These are phyloP conservation scores for Dendrolimus kikuchii DNA, from an alignment of 1,140 invertebrate species.

Conservation along the genomic window DNA sequence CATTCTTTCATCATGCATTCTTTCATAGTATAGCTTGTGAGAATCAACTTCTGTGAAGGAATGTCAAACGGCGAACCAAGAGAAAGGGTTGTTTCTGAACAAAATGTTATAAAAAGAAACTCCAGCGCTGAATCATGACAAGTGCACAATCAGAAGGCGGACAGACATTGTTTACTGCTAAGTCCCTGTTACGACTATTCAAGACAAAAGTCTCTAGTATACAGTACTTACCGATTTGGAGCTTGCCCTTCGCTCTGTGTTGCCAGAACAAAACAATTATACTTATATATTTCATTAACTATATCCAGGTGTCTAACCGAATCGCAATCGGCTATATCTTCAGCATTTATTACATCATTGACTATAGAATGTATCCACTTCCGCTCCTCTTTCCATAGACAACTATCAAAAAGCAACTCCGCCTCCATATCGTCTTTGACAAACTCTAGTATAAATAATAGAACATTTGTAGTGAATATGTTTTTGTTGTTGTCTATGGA, in stretches of 20 bases:
- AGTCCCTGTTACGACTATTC: too few species aligned
- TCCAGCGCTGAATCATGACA: too few species aligned
- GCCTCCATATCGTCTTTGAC: conserved; percentile 28
- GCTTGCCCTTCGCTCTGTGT: conserved; percentile 21
- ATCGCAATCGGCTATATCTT: conserved; percentile 2
- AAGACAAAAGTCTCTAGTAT: conserved; percentile 4
- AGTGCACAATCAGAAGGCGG: too few species aligned
- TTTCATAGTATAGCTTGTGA: too few species aligned
- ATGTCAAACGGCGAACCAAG: too few species aligned
- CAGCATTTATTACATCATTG: conserved; percentile 10
- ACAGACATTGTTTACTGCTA: too few species aligned
- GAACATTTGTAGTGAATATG: conserved; percentile 13
- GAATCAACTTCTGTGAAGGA: too few species aligned
- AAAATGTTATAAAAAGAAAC: too few species aligned
- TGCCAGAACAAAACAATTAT: conserved; percentile 23
- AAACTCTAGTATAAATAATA: conserved; percentile 26
- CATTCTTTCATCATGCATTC: too few species aligned
- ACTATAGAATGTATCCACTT: conserved; percentile 22
- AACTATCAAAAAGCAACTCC: conserved; percentile 25
- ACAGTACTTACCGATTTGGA: conserved; percentile 22
- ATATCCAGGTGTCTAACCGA: conserved; percentile 9
- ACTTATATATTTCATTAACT: conserved; percentile 19
- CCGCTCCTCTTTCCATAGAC: conserved; percentile 19
- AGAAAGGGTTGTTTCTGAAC: too few species aligned
- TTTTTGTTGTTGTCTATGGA: background rate